Base-by-base conservation (phyloP, 2,797 vertebrate genomes). In the Leptodactylus fallax region DNA sequence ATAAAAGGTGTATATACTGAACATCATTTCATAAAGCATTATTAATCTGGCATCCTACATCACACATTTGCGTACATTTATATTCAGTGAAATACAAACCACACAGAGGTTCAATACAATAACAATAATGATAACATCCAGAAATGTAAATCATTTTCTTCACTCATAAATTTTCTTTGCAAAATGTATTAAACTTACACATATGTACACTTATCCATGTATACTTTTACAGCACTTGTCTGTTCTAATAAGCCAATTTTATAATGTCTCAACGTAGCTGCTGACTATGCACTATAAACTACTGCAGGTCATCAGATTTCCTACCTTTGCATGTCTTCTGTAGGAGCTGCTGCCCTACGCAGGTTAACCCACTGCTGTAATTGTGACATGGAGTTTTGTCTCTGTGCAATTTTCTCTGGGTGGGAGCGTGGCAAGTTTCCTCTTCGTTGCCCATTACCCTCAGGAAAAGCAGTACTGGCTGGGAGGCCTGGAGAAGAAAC, bases 321-420 rank as follows among this genome's bases (percentile, higher is more conserved):
- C 89, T 92, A 99, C 98, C 98, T 99, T 91, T 93, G 95, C 80
- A 97, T 91, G 88, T 98, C 97, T 47, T 98, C 98, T 0, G 95
- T 94, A 0, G 95, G 93, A 0, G 91, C 88, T 11, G 94, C 45
- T 10, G 93, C 94, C 1, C 96, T 94, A 0, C 98, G 95, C 12
- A 97, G 96, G 94, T 98, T 98, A 77, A 99, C 98, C 98, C 98
- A 99, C 90, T 98, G 97, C 92, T 99, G 98, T 51, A 99, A 94
- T 93, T 99, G 97, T 0, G 95, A 97, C 97, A 99, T 98, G 19
- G 98, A 99, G 91, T 96, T 99, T 94, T 97, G 98, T 88, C 98
- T 96, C 93, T 99, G 98, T 21, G 97, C 98, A 0, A 96, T 90
- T 90, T 96, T 97, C 91, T 99, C 98, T 0, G 97, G 95, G 65